Base-by-base conservation (phyloP, 2,113 vertebrate genomes). In the Elanoides forficatus region DNA sequence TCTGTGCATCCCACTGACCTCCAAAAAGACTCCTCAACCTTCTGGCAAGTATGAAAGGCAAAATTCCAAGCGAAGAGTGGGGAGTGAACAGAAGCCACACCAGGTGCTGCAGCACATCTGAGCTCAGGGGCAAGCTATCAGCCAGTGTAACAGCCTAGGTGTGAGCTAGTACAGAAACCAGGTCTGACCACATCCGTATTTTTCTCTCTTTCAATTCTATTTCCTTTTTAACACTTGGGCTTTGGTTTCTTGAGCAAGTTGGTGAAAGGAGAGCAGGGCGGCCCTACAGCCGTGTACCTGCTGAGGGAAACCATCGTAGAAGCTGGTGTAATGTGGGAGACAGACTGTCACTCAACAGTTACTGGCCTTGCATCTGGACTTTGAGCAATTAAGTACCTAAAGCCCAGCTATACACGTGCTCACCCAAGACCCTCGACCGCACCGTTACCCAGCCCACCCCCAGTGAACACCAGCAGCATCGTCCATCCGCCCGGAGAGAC, bases 401-500 rank as follows among this genome's bases (percentile, higher is more conserved):
- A 91, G 26, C 38, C 38, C 58, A 30, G 32, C 11, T 1, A 45
- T 1, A 8, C 1, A 29, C 34, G 23, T 1, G 25, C 19, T 48
- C 20, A 56, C 18, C 27, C 48, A 5, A 23, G 52, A 40, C 29
- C 45, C 52, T 10, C 4, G 0, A 55, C 0, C 48, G 7, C 56
- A 5, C 34, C 6, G 50, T 12, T 25, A 52, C 75, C 36, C 75
- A 60, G 1, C 13, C 22, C 13, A 65, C 9, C 59, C 26, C 2
- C 38, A 19, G 12, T 0, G 43, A 34, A 30, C 0, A 27, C 0
- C 0, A 56, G 55, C 34, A 56, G 81, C 92, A 74, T 27, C 90
- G 3, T 5, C 70, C 1, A 0, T 0, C 32, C 17, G 10, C 59
- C 63, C 67, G 0, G 8, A 6, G 19, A 29, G 27, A 17, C 47